A percentile compares a stretch with the other conserved stretches of the same genome.
phyloP scores from a whole-genome alignment of 2,888 invertebrate species.

The Cosmia pyralina region DNA sequence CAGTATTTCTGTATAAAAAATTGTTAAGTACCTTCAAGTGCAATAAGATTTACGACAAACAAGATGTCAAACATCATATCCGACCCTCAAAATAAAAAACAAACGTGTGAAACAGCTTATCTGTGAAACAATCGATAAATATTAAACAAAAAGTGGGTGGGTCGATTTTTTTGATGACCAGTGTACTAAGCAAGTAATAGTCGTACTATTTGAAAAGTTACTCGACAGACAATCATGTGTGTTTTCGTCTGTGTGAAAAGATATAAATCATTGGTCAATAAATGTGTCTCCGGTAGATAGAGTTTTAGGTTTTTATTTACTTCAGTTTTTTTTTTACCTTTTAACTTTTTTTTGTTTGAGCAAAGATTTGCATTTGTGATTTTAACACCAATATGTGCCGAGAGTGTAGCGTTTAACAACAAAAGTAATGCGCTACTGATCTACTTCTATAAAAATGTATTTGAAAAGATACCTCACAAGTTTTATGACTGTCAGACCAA shows the following conservation, averaged over 20 bases:
- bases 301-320: constrained; percentile 37
- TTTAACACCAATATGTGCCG: constrained; percentile 45
- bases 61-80: no score
- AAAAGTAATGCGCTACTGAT: constrained; percentile 35
- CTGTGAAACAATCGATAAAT: no score
- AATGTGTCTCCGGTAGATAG: constrained; percentile 45
- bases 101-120: no score
- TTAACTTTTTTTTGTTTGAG: constrained; percentile 44
- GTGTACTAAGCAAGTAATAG: constrained; percentile 38
- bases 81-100: no score
- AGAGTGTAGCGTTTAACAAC: constrained; percentile 21
- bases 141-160: no score
- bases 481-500: constrained; percentile 29
- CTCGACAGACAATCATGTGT: constrained; percentile 38
- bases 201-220: constrained; percentile 38
- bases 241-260: constrained; percentile 43
- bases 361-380: constrained; percentile 41
- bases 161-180: no score
- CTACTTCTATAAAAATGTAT: constrained; percentile 33
- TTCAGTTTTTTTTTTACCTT: constrained; percentile 37
- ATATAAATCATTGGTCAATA: constrained; percentile 51
- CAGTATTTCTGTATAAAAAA: no score
- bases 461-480: constrained; percentile 11
- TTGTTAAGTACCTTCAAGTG: no score
- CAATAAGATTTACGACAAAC: no score